Evolutionary conservation across 1,140 invertebrate species (phyloP), one percentile per base, ranked within the genome.

Genomic region (Nylanderia fulva): DNA sequence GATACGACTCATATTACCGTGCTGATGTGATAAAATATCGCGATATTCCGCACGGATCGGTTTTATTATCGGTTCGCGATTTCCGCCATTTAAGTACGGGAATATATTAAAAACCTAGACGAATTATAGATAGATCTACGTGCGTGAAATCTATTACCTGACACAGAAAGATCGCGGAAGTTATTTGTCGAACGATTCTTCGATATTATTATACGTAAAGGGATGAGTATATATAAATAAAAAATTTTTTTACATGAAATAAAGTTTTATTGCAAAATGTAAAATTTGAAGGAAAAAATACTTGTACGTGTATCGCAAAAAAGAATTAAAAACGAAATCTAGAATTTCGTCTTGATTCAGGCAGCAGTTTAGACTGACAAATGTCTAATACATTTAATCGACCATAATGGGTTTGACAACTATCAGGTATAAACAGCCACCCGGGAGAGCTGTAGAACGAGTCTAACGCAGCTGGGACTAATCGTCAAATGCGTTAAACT

Each of bases 351-450:
- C 45, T 0, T 8, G 15, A 54, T 36, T 68, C 15, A n/a, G 48
- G 8, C 39, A 27, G 39, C 1, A n/a, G 69, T 58, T 39, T 27
- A 33, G 0, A 29, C 56, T n/a, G 42, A 27, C 24, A 33, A 85
- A 54, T 87, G 61, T 64, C 39, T 45, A 36, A 18, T 36, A 45
- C 39, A 82, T 75, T 85, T 68, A 87, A 88, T 85, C 80, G 74
- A 88, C 8, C 42, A 60, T 79, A 48, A 58, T 61, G 71, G 56
- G 71, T 86, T 88, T 83, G 86, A 88, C 64, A 86, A 88, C 76
- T 86, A 83, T 71, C 86, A 84, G 76, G 69, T 88, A 64, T 86
- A 83, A 85, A 89, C 88, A 86, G 84, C 84, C 58, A 89, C 86
- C 54, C 27, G 9, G 15, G 54, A 21, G 9, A 72, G 52, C 69